These are phyloP conservation scores for Paracyprichromis sp. DNA, from an alignment of 2,113 vertebrate species.

Conservation along the genomic window DNA sequence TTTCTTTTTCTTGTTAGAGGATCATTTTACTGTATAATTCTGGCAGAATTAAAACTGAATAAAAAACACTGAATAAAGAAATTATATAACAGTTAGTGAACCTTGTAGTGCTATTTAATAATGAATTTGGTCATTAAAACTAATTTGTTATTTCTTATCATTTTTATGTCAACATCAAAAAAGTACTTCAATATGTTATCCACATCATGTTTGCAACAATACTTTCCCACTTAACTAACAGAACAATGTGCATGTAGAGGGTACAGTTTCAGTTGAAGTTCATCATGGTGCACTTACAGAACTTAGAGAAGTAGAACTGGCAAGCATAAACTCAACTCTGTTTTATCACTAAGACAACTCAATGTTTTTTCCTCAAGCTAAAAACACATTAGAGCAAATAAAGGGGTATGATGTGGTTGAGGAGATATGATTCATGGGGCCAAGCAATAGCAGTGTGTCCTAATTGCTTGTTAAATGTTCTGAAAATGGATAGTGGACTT, in stretches of 20 bases:
- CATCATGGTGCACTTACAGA: background rate
- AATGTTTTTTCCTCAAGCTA: background rate
- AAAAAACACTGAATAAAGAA: background rate
- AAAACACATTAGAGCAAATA: constrained; percentile 22
- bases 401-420: constrained; percentile 17
- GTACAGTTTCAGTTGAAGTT: background rate
- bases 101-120: background rate
- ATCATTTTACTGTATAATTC: background rate
- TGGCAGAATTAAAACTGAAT: background rate
- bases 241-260: background rate
- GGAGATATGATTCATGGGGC: constrained; percentile 26
- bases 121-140: background rate
- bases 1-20: background rate
- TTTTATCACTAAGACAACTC: background rate
- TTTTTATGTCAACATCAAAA: background rate
- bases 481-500: constrained; percentile 65
- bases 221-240: background rate
- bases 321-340: background rate
- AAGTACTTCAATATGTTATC: background rate
- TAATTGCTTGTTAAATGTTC: constrained; percentile 48
- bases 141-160: background rate
- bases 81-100: background rate
- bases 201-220: background rate
- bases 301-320: background rate
- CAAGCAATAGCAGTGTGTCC: constrained; percentile 8